phyloP scores from a whole-genome alignment of 37 sponge, comb jelly and placozoan genomes.

The Eunapius fragilis region DNA sequence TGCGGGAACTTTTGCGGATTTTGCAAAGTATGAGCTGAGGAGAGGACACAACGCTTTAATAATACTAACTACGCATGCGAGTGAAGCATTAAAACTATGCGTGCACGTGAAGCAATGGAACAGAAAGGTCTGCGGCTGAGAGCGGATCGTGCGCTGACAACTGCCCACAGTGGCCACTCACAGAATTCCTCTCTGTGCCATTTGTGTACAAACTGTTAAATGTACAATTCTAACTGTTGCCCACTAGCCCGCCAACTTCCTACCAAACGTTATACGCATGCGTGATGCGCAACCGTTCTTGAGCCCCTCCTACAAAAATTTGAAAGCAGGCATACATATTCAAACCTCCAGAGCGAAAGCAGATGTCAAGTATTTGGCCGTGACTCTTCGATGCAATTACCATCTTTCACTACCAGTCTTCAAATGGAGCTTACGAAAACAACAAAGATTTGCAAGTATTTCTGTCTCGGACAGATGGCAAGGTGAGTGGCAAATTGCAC shows the following conservation, averaged over 20 bases:
- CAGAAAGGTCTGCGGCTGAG: neutral
- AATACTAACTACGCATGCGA: too few species aligned
- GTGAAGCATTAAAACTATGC: neutral
- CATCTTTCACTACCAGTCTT: too few species aligned
- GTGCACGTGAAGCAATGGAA: neutral
- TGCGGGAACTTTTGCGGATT: neutral
- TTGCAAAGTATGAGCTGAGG: conserved; percentile 7
- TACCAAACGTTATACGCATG: neutral
- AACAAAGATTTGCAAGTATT: too few species aligned
- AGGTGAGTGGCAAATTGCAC: too few species aligned
- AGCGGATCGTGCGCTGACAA: neutral
- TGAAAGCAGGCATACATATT: too few species aligned
- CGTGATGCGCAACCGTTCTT: neutral
- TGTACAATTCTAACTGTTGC: neutral
- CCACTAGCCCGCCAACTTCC: neutral
- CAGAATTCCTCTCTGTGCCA: conserved; percentile 48
- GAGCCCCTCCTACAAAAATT: too few species aligned
- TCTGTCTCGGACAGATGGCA: too few species aligned
- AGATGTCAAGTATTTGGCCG: too few species aligned
- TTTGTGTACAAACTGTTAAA: neutral
- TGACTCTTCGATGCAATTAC: too few species aligned
- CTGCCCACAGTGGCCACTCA: conserved; percentile 10
- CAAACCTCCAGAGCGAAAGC: too few species aligned
- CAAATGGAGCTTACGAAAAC: too few species aligned
- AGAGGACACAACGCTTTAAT: too few species aligned